phyloP scores from a whole-genome alignment of 30 jellyfish, hydroid and myxozoan species.

The Aurelia aurita complex sp. Pacific region DNA sequence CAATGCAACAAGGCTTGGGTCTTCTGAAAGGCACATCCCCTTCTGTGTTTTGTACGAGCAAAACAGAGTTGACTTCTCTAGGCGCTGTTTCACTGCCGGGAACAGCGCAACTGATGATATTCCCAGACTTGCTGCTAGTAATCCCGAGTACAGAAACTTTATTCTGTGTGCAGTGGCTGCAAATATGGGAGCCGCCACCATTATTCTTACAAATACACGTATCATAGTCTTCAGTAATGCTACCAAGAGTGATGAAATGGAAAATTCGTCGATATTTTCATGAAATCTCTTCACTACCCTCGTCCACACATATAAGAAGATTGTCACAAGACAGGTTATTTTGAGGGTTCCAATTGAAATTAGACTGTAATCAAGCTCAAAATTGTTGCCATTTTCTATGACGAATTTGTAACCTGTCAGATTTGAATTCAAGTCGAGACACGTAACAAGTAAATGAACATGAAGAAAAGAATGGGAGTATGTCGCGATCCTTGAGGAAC shows the following conservation, averaged over 20 bases:
- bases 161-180: neutral
- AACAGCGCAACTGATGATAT: conserved; percentile 11
- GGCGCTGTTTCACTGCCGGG: conserved; percentile 35
- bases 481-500: conserved; percentile 11
- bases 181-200: conserved; percentile 42
- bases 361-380: neutral
- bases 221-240: conserved; percentile 5
- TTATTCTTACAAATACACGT: neutral
- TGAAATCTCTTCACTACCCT: conserved; percentile 7
- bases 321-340: neutral
- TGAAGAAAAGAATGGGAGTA: conserved; percentile 39
- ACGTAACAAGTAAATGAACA: conserved; percentile 12
- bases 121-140: conserved; percentile 3
- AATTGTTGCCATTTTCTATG: conserved; percentile 15
- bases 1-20: conserved; percentile 77
- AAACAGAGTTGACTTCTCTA: conserved; percentile 51
- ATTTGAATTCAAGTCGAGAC: conserved; percentile 38
- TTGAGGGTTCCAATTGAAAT: neutral
- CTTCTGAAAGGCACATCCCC: conserved; percentile 70
- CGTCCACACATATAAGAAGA: conserved; percentile 18
- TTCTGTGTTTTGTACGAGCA: conserved; percentile 49
- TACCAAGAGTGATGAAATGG: neutral
- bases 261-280: conserved; percentile 11
- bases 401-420: conserved; percentile 23
- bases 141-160: conserved; percentile 47